Base-by-base conservation (phyloP, 1,140 invertebrate species). In the Parapsyche elsis region DNA sequence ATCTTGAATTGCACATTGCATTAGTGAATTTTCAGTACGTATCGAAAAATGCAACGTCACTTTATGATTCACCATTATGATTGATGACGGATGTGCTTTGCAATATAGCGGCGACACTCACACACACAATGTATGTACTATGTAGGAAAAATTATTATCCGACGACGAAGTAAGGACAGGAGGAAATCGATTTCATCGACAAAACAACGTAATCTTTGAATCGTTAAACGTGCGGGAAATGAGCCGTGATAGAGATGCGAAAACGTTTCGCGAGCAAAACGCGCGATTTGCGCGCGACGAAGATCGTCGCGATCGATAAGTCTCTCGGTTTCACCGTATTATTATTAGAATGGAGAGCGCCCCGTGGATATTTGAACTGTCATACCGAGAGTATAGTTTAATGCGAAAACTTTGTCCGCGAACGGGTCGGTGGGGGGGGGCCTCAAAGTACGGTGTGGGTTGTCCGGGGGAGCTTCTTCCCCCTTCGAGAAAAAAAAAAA, bases 371-470 rank as follows among this genome's bases (percentile, higher is more conserved):
- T 77, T 77, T 46, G 46, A 77, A 81, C 79, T 81, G 80, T 81
- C 80, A 77, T 53, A 53, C 64, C 23, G 45, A n/a, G 49, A 77
- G 74, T 71, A 71, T 77, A 61, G 74, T 77, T 77, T 71, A 80
- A 81, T 76, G 74, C 53, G 70, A 81, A 81, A 81, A 81, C 74
- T 81, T 81, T 73, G 4, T 10, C 73, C 61, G 45, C 61, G n/a
- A 53, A 14, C 10, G 49, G 16, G 49, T 14, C 30, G 23, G 53
- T 21, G 75, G 57, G 5, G 1, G 21, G 46, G 19, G 16, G 19
- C n/a, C n/a, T n/a, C n/a, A 38, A 38, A 38, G 7, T 38, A 12
- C 4, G 16, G 49, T 5, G 16, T 14, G 49, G 49, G 49, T 14
- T n/a, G n/a, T n/a, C n/a, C n/a, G n/a, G 49, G 49, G 49, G 2